Conservation (phyloP, 2,113 vertebrate genomes). For the Choloepus hoffmanni region DNA sequence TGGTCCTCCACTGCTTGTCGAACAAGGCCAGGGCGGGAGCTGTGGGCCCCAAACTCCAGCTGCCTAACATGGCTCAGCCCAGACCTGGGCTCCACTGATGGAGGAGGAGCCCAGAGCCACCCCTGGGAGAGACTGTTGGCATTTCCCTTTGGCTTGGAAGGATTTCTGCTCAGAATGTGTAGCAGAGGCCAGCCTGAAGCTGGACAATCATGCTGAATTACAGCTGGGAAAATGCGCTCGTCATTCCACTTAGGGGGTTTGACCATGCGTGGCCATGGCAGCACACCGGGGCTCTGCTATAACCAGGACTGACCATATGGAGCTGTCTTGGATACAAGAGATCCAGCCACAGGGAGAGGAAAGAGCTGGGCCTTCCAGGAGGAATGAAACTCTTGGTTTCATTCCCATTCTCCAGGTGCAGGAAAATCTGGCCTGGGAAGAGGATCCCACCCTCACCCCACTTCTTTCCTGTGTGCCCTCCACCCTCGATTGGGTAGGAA, state of each 20-base stretch:
- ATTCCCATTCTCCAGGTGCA: not conserved
- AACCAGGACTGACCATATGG: not conserved
- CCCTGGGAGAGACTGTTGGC: not conserved
- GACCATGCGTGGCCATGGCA: not conserved
- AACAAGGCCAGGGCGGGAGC: slow-evolving; percentile 71
- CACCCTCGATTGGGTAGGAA: not conserved
- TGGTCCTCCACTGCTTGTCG: slow-evolving; percentile 72
- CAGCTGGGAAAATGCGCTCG: not conserved
- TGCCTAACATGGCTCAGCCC: not conserved
- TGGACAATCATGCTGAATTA: not conserved
- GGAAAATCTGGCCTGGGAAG: slow-evolving; percentile 32
- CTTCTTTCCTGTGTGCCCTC: too few relatives aligned
- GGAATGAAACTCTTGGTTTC: not conserved
- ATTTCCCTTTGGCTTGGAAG: not conserved
- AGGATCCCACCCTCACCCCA: not conserved
- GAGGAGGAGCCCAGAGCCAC: not conserved
- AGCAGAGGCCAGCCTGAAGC: not conserved
- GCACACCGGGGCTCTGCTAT: not conserved
- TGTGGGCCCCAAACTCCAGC: not conserved
- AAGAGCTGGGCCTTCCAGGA: not conserved
- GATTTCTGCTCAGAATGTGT: not conserved
- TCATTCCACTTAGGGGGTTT: not conserved
- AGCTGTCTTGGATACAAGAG: not conserved
- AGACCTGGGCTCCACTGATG: not conserved
- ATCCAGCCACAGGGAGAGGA: not conserved